phyloP scores from a whole-genome alignment of 2,888 invertebrate genomes.

The Melikaiella ostensackeni region DNA sequence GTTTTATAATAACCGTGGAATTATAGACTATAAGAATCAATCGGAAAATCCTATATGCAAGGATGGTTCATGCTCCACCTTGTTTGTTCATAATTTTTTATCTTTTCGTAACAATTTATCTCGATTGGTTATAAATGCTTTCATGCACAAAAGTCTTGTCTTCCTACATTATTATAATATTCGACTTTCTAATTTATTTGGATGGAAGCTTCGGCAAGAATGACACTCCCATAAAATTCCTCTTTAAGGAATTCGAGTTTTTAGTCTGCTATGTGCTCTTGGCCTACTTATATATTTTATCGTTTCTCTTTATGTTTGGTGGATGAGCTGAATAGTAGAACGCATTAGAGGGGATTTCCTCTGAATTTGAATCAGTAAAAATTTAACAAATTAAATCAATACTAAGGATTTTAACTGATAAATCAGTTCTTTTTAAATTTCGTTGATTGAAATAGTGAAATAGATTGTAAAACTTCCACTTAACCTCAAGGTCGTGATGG shows the following conservation, averaged over 20 bases:
- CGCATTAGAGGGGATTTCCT: no score
- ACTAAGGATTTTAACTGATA: no score
- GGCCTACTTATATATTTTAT: not conserved
- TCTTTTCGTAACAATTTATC: not conserved
- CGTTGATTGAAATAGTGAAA: no score
- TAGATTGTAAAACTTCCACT: no score
- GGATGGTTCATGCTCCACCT: no score
- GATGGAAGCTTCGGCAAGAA: not conserved
- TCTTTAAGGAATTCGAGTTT: not conserved
- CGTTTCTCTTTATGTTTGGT: not conserved
- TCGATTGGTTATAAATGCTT: not conserved
- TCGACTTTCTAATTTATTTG: conserved; percentile 7
- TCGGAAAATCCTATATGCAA: no score
- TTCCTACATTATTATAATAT: not conserved
- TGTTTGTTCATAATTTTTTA: not conserved
- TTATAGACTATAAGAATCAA: no score
- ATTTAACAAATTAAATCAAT: no score
- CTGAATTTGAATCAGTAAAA: no score
- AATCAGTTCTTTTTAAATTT: no score
- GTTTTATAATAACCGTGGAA: no score
- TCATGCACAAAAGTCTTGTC: not conserved
- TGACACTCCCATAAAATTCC: conserved; percentile 8
- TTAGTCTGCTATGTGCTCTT: not conserved
- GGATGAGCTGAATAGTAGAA: not conserved
- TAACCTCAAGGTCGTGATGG: no score